Conservation (phyloP, 2,797 vertebrate genomes). For the Gadopsis bispinosus region DNA sequence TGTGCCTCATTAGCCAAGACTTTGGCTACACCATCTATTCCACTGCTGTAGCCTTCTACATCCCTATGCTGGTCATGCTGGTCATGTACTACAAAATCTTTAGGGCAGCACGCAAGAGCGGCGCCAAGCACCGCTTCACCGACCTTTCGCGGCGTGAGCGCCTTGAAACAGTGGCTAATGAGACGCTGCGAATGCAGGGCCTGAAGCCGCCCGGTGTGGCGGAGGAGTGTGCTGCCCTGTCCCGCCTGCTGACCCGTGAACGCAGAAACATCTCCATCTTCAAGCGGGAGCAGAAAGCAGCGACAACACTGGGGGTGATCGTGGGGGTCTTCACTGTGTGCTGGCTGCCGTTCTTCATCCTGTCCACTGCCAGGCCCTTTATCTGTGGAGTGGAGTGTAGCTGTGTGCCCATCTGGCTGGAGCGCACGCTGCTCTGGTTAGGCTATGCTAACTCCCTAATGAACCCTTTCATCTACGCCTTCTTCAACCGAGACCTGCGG, state of each 20-base stretch:
- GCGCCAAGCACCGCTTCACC: conserved; percentile 86
- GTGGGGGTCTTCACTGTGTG: conserved; percentile 86
- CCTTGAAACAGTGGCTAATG: conserved; percentile 80
- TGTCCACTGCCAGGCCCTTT: conserved; percentile 87
- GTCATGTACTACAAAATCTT: conserved; percentile 91
- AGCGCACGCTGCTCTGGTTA: conserved; percentile 87
- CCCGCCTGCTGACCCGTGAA: conserved; percentile 83
- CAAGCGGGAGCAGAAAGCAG: conserved; percentile 88
- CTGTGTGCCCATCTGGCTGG: conserved; percentile 88
- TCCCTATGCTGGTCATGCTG: conserved; percentile 89
- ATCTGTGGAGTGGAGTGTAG: conserved; percentile 88
- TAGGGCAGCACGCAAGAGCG: conserved; percentile 86
- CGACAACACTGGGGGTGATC: conserved; percentile 87
- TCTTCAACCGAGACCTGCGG: conserved; percentile 88
- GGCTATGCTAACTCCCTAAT: conserved; percentile 89
- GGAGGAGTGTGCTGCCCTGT: conserved; percentile 84
- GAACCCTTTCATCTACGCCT: conserved; percentile 90
- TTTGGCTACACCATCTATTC: conserved; percentile 89
- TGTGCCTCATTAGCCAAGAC: conserved; percentile 90
- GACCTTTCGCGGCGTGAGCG: conserved; percentile 79
- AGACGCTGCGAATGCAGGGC: conserved; percentile 85
- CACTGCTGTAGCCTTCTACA: conserved; percentile 89
- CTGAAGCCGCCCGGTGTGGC: conserved; percentile 83
- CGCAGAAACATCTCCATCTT: conserved; percentile 89
- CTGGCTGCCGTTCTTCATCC: conserved; percentile 88